phyloP scores from a whole-genome alignment of 2,113 vertebrate genomes.

The Daboia siamensis region DNA sequence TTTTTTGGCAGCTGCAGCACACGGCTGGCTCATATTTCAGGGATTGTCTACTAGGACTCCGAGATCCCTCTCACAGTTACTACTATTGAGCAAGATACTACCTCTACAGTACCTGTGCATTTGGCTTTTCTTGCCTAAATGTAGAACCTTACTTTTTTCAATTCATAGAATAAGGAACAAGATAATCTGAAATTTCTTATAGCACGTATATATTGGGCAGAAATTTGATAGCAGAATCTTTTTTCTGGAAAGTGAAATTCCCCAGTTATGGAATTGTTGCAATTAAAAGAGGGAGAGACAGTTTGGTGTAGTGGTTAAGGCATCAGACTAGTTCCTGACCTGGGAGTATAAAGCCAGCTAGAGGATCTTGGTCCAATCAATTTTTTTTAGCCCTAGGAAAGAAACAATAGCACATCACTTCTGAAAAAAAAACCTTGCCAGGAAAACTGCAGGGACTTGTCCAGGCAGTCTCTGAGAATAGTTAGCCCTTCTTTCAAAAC shows the following conservation, averaged over 20 bases:
- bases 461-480: background rate
- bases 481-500: background rate
- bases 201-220: background rate
- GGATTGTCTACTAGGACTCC: too few relatives aligned
- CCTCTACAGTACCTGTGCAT: too few relatives aligned
- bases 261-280: too few relatives aligned
- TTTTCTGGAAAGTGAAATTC: background rate
- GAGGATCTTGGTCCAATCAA: background rate
- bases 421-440: background rate
- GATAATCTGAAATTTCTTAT: background rate
- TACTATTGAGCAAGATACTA: too few relatives aligned
- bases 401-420: background rate
- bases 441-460: background rate
- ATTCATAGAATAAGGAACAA: background rate
- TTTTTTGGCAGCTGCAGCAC: too few relatives aligned
- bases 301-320: background rate
- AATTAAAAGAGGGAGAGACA: background rate
- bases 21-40: too few relatives aligned
- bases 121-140: too few relatives aligned
- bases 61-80: too few relatives aligned
- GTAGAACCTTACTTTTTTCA: too few relatives aligned
- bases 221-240: background rate
- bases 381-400: background rate
- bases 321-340: background rate
- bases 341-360: background rate